Base-by-base conservation (phyloP, 2,113 vertebrate species). In the Carollia perspicillata region DNA sequence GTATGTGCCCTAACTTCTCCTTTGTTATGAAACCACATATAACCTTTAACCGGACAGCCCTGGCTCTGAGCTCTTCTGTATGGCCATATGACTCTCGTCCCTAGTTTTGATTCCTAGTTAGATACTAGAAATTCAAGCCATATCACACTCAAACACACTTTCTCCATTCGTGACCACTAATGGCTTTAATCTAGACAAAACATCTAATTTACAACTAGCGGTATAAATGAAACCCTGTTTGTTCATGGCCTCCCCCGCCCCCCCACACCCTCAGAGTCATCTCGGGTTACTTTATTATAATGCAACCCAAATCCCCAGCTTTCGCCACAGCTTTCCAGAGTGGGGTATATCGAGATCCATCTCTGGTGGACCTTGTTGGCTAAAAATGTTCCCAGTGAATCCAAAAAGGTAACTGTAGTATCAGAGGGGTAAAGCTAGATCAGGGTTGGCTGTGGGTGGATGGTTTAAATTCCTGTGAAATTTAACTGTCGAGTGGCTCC, bases 161-260 rank as follows among this genome's bases (percentile, higher is more conserved):
- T 80, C 60, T 60, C 66, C 63, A 10, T 55, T 85, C 30, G n/a
- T 84, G 44, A 9, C 40, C 69, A 23, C 63, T 84, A 93, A 93
- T 90, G 89, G 83, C 47, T 93, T 89, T 90, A 85, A 85, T 93
- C 72, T 88, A 85, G 63, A 81, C 68, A 79, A 87, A 84, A 49
- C 33, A 92, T 86, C 69, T 90, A 44, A 75, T 79, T 83, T 69
- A 79, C 23, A 75, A 33, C 30, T 33, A 63, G 49, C 86, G 37
- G 42, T 44, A 1, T 83, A 88, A 79, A 51, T 68, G 89, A 93
- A 91, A 85, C 85, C 77, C 68, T 60, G 22, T 74, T 89, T 95
- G 42, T 47, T 81, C 49, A 8, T 26, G 74, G 58, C 66, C 13
- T 35, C 42, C 14, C 33, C 1, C 11, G 8, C 1, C 35, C 4